Conservation (phyloP, 2,888 invertebrate genomes). For the Hecatera dysodea region DNA sequence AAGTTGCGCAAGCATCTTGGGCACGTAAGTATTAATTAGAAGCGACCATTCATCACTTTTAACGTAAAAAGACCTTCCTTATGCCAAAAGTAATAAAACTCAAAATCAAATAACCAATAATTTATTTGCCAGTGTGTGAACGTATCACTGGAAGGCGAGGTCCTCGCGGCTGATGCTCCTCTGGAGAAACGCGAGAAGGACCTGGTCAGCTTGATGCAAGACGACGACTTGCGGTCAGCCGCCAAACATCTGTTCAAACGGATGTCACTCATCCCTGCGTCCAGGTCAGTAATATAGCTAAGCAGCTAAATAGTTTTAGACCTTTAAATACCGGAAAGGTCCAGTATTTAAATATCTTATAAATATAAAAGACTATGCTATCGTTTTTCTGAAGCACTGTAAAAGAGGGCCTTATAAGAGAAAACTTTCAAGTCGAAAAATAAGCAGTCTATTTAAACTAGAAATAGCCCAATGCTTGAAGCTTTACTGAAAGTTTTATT, state of each 20-base stretch:
- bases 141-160: slow-evolving; percentile 84
- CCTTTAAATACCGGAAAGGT: no score
- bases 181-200: slow-evolving; percentile 83
- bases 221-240: slow-evolving; percentile 80
- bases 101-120: neutral
- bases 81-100: neutral
- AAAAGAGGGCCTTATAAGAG: neutral
- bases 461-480: neutral
- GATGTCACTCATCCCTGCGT: slow-evolving; percentile 85
- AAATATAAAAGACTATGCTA: no score
- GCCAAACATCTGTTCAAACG: slow-evolving; percentile 83
- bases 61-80: neutral
- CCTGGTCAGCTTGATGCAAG: slow-evolving; percentile 85
- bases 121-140: slow-evolving; percentile 79
- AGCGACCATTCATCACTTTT: neutral
- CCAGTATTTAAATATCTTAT: no score
- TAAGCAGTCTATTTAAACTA: neutral
- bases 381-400: neutral
- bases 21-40: neutral
- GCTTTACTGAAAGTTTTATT: no score
- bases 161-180: slow-evolving; percentile 72
- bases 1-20: no score
- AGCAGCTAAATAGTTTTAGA: no score
- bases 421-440: neutral
- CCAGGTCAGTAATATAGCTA: slow-evolving; percentile 73